These are phyloP conservation scores for Melanotus villosus DNA, from an alignment of 2,888 invertebrate species.

Conservation along the genomic window DNA sequence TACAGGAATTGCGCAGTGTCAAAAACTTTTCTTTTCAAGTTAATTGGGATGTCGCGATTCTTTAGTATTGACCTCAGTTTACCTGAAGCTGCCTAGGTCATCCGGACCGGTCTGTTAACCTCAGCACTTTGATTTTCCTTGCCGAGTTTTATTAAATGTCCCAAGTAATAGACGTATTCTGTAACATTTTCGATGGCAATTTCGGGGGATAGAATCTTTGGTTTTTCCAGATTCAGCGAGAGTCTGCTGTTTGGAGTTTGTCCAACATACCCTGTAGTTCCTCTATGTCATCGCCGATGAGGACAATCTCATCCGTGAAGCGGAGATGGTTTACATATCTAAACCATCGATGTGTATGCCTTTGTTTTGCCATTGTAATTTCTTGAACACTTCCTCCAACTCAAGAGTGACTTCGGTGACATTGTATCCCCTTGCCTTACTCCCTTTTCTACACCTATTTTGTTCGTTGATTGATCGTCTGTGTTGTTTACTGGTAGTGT, in stretches of 20 bases:
- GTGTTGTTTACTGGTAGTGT: too few species aligned
- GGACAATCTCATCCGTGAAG: conserved; percentile 7
- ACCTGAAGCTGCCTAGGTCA: conserved; percentile 6
- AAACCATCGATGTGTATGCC: background rate
- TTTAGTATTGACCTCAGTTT: background rate
- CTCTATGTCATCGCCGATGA: conserved; percentile 4
- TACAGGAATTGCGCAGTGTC: background rate
- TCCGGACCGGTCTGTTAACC: background rate
- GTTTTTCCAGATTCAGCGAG: background rate
- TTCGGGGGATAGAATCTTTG: conserved; percentile 26
- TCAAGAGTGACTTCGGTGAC: background rate
- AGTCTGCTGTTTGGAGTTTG: conserved; percentile 6
- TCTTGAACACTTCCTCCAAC: background rate
- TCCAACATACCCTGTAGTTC: conserved; percentile 26
- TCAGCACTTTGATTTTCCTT: conserved; percentile 31
- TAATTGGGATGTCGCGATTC: conserved; percentile 10
- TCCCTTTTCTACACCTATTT: background rate
- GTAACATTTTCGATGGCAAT: background rate
- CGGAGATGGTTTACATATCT: background rate
- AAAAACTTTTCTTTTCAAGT: background rate
- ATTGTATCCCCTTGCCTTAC: background rate
- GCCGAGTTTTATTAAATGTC: conserved; percentile 9
- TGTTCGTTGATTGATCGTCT: too few species aligned
- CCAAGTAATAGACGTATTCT: conserved; percentile 40
- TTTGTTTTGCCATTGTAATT: background rate